These are phyloP conservation scores for Leucophora obtusa DNA, from an alignment of 2,888 invertebrate species.

Conservation along the genomic window DNA sequence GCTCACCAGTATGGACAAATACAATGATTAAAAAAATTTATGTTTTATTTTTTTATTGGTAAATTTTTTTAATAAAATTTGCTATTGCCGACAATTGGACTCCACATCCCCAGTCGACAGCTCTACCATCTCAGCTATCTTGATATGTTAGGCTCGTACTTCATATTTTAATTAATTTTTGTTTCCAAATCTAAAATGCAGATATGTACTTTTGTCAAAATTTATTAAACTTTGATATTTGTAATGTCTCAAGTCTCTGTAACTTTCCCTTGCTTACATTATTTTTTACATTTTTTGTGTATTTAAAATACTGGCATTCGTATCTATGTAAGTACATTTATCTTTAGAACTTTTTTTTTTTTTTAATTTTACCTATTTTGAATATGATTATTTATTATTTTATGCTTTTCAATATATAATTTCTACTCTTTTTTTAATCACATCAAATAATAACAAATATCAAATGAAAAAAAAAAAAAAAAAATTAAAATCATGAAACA, in stretches of 20 bases:
- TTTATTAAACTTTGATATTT: no score
- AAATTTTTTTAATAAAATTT: no score
- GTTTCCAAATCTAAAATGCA: no score
- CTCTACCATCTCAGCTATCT: no score
- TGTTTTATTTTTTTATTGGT: no score
- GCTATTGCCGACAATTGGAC: no score
- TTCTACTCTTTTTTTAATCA: conserved; percentile 20
- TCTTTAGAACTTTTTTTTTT: conserved; percentile 5
- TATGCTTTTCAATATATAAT: conserved; percentile 12
- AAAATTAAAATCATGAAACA: conserved; percentile 48
- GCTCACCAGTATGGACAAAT: no score
- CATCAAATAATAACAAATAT: conserved; percentile 23
- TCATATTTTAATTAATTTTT: no score
- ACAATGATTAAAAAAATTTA: no score
- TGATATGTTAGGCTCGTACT: no score
- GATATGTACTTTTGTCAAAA: no score
- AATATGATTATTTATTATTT: conserved; percentile 10
- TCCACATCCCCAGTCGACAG: no score
- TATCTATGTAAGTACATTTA: not conserved
- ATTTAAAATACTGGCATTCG: not conserved
- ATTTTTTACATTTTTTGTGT: not conserved
- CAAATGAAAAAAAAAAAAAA: conserved; percentile 5
- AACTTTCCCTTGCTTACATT: not conserved
- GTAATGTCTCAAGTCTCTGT: not conserved
- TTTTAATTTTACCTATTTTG: conserved; percentile 13